Evolutionary conservation across 2,888 invertebrate genomes (phyloP).

Genomic region (Unio pictorum): DNA sequence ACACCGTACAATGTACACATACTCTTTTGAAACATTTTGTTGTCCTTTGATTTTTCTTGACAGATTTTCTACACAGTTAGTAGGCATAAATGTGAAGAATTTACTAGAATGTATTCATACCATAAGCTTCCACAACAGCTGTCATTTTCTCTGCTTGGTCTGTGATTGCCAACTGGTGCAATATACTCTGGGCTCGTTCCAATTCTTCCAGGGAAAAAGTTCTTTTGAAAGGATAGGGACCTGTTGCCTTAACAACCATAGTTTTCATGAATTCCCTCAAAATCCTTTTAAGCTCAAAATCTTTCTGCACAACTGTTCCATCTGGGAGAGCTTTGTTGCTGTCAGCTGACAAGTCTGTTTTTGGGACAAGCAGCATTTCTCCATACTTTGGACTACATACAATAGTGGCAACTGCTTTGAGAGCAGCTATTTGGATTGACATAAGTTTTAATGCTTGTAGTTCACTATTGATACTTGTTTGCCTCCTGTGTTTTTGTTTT

Average conservation of each 20-base stretch:
- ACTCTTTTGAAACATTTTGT: too few species aligned
- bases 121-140: slow-evolving; percentile 65
- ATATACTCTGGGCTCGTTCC: slow-evolving; percentile 67
- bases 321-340: slow-evolving; percentile 53
- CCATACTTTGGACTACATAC: slow-evolving; percentile 75
- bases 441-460: slow-evolving; percentile 43
- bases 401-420: slow-evolving; percentile 75
- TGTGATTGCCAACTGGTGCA: slow-evolving; percentile 63
- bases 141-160: slow-evolving; percentile 67
- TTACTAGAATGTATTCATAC: slow-evolving; percentile 17
- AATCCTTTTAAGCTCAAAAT: slow-evolving; percentile 55
- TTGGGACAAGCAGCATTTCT: slow-evolving; percentile 75
- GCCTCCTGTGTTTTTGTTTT: slow-evolving; percentile 2
- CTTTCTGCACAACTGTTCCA: slow-evolving; percentile 51
- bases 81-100: too few species aligned
- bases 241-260: slow-evolving; percentile 65
- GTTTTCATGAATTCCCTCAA: slow-evolving; percentile 65
- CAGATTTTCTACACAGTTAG: background rate
- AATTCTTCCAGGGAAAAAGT: slow-evolving; percentile 66
- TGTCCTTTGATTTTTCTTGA: too few species aligned
- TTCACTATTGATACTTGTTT: slow-evolving; percentile 16
- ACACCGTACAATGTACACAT: too few species aligned
- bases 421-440: slow-evolving; percentile 75
- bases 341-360: slow-evolving; percentile 56
- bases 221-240: slow-evolving; percentile 61